phyloP scores from a whole-genome alignment of 2,888 invertebrate genomes.

The Patella pellucida region DNA sequence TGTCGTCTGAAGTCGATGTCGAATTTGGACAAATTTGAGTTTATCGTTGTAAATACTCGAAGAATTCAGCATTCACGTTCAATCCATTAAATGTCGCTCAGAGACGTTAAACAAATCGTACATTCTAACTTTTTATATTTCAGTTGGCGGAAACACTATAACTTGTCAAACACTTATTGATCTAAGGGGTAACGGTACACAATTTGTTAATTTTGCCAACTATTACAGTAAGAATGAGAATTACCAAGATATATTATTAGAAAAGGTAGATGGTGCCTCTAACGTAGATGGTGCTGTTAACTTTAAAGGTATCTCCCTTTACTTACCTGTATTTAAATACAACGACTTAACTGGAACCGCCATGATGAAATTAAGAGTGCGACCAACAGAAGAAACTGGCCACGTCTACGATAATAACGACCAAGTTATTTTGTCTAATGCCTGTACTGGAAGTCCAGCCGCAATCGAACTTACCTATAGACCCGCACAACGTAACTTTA shows the following conservation, averaged over 20 bases:
- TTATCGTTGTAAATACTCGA: too few relatives aligned
- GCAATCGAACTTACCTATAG: background rate
- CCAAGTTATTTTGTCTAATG: constrained; percentile 1
- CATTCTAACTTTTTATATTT: too few relatives aligned
- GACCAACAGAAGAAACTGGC: background rate
- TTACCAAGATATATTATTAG: background rate
- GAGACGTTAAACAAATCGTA: too few relatives aligned
- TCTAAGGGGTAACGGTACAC: background rate
- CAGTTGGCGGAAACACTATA: background rate
- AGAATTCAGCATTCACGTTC: too few relatives aligned
- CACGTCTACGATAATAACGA: background rate
- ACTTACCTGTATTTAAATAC: constrained; percentile 2
- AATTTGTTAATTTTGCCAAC: background rate
- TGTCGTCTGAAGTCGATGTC: too few relatives aligned
- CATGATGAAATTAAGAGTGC: constrained; percentile 2
- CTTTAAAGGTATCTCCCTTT: constrained; percentile 12
- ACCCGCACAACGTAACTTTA: background rate
- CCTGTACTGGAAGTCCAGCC: background rate
- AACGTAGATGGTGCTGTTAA: constrained; percentile 3
- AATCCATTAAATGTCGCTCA: too few relatives aligned
- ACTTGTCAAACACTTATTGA: background rate
- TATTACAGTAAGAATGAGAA: background rate
- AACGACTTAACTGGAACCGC: constrained; percentile 14
- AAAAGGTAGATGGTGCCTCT: background rate
- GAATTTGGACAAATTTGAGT: too few relatives aligned